Conservation (phyloP, 2,113 vertebrate genomes). For the Nerophis ophidion region DNA sequence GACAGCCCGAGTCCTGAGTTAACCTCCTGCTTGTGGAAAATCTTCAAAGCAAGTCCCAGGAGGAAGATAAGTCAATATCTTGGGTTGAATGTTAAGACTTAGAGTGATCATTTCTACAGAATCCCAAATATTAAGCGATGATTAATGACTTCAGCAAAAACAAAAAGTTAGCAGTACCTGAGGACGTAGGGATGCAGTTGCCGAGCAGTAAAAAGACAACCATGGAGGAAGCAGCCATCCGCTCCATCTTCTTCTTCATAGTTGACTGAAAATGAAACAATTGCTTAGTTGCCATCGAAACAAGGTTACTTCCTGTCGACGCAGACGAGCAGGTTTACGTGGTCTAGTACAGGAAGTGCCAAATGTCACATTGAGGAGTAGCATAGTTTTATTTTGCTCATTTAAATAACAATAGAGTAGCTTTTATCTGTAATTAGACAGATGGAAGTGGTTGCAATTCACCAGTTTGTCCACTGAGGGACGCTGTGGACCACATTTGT, state of each 20-base stretch:
- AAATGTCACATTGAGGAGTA: slow-evolving; percentile 6
- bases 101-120: background rate
- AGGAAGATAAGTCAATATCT: background rate
- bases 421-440: no score
- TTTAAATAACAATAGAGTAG: background rate
- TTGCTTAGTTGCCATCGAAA: slow-evolving; percentile 1
- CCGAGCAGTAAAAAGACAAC: slow-evolving; percentile 21
- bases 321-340: background rate
- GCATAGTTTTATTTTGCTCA: background rate
- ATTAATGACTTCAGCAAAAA: no score
- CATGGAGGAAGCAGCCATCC: slow-evolving; percentile 17
- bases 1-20: no score
- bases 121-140: no score
- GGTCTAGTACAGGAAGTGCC: slow-evolving; percentile 30
- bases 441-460: no score
- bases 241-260: slow-evolving; percentile 2
- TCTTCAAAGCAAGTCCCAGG: background rate
- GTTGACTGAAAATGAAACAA: slow-evolving; percentile 2
- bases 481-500: no score
- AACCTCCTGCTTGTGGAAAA: no score
- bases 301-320: slow-evolving; percentile 43
- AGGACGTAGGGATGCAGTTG: background rate
- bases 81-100: background rate
- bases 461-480: no score
- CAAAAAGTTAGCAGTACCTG: slow-evolving; percentile 20